Percentiles rank a stretch among this genome's conserved stretches.
Conservation (phyloP, 2,797 vertebrate species). For the Alcedo quadribrachys region DNA sequence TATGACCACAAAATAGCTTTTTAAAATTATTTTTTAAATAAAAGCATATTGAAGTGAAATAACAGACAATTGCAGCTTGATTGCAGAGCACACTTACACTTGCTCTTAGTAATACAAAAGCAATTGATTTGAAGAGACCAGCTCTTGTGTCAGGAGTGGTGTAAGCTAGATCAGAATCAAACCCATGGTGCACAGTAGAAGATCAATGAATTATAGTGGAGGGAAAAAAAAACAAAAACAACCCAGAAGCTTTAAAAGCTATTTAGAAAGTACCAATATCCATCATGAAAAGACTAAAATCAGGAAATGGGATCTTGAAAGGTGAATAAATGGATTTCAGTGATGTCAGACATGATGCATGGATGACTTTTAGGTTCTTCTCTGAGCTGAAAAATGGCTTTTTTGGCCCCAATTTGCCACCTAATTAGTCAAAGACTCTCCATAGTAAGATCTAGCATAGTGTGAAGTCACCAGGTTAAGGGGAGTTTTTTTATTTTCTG, state of each 20-base stretch:
- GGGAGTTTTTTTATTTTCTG: background rate
- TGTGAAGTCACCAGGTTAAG: background rate
- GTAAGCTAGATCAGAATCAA: background rate
- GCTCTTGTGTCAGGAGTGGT: background rate
- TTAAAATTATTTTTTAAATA: background rate
- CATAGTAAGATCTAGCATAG: background rate
- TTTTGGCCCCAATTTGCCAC: background rate
- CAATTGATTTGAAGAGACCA: background rate
- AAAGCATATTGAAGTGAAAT: slow-evolving; percentile 13
- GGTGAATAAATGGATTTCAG: slow-evolving; percentile 33
- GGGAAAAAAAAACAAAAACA: background rate
- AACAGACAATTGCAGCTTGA: background rate
- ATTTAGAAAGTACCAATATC: slow-evolving; percentile 22
- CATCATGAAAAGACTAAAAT: slow-evolving; percentile 15
- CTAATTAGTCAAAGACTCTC: slow-evolving; percentile 14
- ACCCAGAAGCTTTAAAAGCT: slow-evolving; percentile 10
- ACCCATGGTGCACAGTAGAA: background rate
- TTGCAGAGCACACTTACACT: background rate
- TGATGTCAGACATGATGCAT: background rate
- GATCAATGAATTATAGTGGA: background rate
- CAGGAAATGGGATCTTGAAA: background rate
- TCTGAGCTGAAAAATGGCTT: background rate
- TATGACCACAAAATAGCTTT: background rate
- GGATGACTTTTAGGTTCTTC: background rate
- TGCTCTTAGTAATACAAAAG: background rate